Evolutionary conservation across 2,888 invertebrate genomes (phyloP).

Genomic region (Calephelis perditalis): DNA sequence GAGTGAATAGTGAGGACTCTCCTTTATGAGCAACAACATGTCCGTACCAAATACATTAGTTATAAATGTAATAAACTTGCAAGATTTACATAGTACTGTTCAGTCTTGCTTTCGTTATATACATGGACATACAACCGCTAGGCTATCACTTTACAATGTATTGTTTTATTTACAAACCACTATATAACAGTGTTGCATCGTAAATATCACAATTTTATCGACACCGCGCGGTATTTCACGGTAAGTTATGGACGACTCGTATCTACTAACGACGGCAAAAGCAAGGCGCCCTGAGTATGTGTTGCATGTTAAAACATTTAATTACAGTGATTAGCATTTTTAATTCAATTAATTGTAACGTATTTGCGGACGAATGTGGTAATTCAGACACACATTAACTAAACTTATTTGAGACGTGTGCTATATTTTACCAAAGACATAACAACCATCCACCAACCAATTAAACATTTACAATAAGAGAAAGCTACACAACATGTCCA

Average conservation of each 20-base stretch:
- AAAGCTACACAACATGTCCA: no score
- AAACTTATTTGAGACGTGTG: no score
- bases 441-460: no score
- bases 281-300: background rate
- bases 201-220: conserved; percentile 9
- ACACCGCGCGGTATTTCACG: conserved; percentile 1
- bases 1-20: background rate
- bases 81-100: conserved; percentile 26
- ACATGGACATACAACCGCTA: conserved; percentile 50
- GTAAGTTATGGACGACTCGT: conserved; percentile 5
- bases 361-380: no score
- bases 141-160: conserved; percentile 5
- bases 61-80: conserved; percentile 18
- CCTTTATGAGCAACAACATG: background rate
- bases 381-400: no score
- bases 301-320: background rate
- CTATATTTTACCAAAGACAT: no score
- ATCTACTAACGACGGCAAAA: background rate
- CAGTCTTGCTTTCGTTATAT: conserved; percentile 72
- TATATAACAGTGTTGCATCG: background rate
- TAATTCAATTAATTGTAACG: no score
- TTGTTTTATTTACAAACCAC: conserved; percentile 4
- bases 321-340: no score
- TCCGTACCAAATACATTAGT: conserved; percentile 16
- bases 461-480: no score